Base-by-base conservation (phyloP, 2,888 invertebrate genomes). In the Tholera decimalis region DNA sequence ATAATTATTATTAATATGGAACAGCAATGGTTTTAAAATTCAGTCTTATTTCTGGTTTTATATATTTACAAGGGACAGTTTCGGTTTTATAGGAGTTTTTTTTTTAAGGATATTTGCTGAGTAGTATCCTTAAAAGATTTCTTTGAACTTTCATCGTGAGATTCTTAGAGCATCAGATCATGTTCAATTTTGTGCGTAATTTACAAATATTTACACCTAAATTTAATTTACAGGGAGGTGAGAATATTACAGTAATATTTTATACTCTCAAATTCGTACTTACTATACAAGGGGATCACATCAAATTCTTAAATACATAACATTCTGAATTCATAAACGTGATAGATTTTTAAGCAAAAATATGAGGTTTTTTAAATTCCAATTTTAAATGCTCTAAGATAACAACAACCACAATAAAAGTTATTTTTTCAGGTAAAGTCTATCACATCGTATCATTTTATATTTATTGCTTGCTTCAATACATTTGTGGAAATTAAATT, bases 51-150 rank as follows among this genome's bases (percentile, higher is more conserved):
- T 67, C 44, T 62, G 53, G 43, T 37, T 35, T 11, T 55, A 20
- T 49, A 33, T 66, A 77, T 77, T 62, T 77, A 80, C 73, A 79
- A 39, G 35, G 51, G 68, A 63, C 73, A 66, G 62, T 66, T 58
- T 61, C 49, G 24, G 39, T 49, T 33, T 43, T 37, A 28, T 41
- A 60, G 26, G 47, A 26, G 15, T 35, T 54, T n/a, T n/a, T 39
- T 30, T 30, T n/a, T 18, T 9, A 35, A 43, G 49, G 49, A 74
- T 11, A 22, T 49, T 37, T 15, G 15, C 5, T 13, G 22, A 11
- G 6, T n/a, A 11, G 22, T 22, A 50, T 26, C 39, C 39, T 18
- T 33, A 9, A 9, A 37, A 20, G 20, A 13, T 20, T 2, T 35
- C 30, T 46, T 26, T 15, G 15, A 6, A 53, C 43, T 47, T 43